Base-by-base conservation (phyloP, 2,888 invertebrate species). In the Thumatha senex region DNA sequence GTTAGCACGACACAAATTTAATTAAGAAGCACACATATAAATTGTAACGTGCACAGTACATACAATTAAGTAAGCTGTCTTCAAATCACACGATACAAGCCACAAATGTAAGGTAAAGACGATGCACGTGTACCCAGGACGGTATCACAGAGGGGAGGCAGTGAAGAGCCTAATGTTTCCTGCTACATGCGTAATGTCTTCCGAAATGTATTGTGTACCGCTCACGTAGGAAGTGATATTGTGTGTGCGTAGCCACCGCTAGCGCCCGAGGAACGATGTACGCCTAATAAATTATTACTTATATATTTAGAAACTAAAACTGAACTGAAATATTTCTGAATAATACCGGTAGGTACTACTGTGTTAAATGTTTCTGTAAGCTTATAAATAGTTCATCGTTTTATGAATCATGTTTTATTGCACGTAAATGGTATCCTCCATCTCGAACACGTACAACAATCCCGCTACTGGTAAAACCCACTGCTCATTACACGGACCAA, bases 91-190 rank as follows among this genome's bases (percentile, higher is more conserved):
- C 18, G 18, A 24, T 24, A 24, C 18, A 24, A 24, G 18, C 11
- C 24, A 24, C 11, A n/a, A 40, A 29, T 40, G 40, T 29, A n/a
- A 29, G 4, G n/a, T 9, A 40, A 24, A 29, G 9, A 9, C 12
- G 40, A 8, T 11, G 40, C 2, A 11, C 11, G 4, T 14, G 14
- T 12, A n/a, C 1, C 7, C n/a, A 12, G 13, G 5, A 7, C 11
- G 11, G 1, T 2, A 12, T 40, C 9, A 14, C 13, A 14, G 41
- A 14, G 3, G 1, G 40, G 40, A 40, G 24, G 40, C n/a, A 29
- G 40, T 13, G 40, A 13, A 13, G 40, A 24, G n/a, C 15, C 33
- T 46, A 41, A 55, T 55, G 50, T 56, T 44, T 51, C 43, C 46
- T 45, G 41, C 50, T 40, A 45, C 49, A 54, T 54, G 42, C 40